Percentiles rank a stretch among this genome's conserved stretches.
These are phyloP conservation scores for Vipera ursinii DNA, from an alignment of 2,797 vertebrate species.

Conservation along the genomic window DNA sequence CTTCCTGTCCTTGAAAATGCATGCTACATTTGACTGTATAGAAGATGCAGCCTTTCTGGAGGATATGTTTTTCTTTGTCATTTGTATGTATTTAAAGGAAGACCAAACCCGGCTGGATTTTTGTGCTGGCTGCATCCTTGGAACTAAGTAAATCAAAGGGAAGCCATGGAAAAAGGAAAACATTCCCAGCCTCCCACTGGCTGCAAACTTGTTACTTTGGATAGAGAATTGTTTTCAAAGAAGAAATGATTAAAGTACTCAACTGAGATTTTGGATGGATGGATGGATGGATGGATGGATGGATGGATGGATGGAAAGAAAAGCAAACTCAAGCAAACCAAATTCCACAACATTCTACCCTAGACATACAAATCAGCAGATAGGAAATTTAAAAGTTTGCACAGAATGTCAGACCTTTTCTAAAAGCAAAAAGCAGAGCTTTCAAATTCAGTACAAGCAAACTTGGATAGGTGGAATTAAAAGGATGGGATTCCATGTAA, in stretches of 20 bases:
- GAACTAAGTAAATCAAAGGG: not conserved
- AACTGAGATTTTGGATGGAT: not conserved
- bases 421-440: not conserved
- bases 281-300: constrained; percentile 11
- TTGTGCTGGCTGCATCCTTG: not conserved
- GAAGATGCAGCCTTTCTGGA: constrained; percentile 42
- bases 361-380: constrained; percentile 3
- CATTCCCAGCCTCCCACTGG: constrained; percentile 22
- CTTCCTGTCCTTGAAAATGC: constrained; percentile 36
- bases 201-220: not conserved
- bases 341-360: not conserved
- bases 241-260: not conserved
- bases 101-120: constrained; percentile 9
- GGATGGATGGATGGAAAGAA: constrained; percentile 16
- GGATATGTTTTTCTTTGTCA: constrained; percentile 9
- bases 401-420: not conserved
- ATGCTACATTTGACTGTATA: fast-evolving
- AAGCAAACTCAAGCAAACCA: not conserved
- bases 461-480: not conserved
- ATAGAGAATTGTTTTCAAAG: constrained; percentile 11
- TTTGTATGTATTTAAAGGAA: not conserved
- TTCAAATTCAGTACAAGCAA: not conserved
- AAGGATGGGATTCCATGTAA: not conserved
- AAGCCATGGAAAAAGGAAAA: constrained; percentile 1
- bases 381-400: not conserved